Base-by-base conservation (phyloP, 30 jellyfish, hydroid and myxozoan species). In the Rhopilema esculentum region DNA sequence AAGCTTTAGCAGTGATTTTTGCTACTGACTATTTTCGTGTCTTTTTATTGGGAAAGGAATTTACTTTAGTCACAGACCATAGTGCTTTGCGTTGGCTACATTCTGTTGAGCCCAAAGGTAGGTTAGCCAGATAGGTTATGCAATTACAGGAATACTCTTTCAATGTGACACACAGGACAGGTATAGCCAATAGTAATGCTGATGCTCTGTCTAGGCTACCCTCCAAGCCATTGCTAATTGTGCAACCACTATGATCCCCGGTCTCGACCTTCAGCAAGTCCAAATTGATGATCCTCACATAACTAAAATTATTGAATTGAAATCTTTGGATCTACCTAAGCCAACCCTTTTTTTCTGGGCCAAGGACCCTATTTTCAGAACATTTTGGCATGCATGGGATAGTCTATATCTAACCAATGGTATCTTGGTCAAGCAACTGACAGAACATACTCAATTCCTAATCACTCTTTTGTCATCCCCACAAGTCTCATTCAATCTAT, bases 201-300 rank as follows among this genome's bases (percentile, higher is more conserved):
- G 94, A 89, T 66, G 90, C 90, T 33, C 62, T 89, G 7, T 89
- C 97, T 20, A 53, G 93, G 17, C 64, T 81, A 0, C 83, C 79
- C 40, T 1, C 75, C n/a, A n/a, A n/a, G n/a, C 82, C 8, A 21
- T 31, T 18, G 27, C 51, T 28, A 70, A 30, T 28, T 79, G 89
- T 65, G 32, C 67, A 27, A 79, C 89, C 51, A 22, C 89, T 62
- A 26, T 79, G 79, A 52, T 78, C 24, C 66, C 79, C 26, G 67
- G 79, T 25, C 30, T 21, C 27, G 27, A 48, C 49, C 66, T 79
- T 7, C 68, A 79, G 79, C 72, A 57, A 48, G 32, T 80, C 53
- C 75, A 79, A 63, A 17, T 26, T 9, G 79, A 61, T 49, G 89
- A 79, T 52, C 40, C 89, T 17, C 40, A 40, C 30, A 52, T 22